Percentiles rank a stretch among this genome's conserved stretches.
phyloP scores from a whole-genome alignment of 2,888 invertebrate species.

The Orchestes rusci region DNA sequence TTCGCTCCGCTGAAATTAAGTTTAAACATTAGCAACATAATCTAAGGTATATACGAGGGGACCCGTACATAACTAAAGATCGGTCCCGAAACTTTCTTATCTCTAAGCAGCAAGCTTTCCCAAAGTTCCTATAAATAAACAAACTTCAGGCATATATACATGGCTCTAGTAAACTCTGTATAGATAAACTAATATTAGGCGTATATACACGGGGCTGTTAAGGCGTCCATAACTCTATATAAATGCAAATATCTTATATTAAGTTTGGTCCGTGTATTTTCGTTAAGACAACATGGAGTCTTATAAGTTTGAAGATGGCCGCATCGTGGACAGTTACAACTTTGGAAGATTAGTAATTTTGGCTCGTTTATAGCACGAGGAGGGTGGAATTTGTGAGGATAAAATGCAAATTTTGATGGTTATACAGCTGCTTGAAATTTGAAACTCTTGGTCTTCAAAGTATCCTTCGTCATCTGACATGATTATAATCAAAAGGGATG shows the following conservation, averaged over 20 bases:
- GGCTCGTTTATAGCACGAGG: too few species aligned
- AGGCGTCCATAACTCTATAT: constrained; percentile 43
- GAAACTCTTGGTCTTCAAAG: too few species aligned
- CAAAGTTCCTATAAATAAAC: constrained; percentile 38
- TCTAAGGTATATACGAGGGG: constrained; percentile 17
- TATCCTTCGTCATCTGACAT: too few species aligned
- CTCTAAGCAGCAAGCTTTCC: constrained; percentile 25
- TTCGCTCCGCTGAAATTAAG: constrained; percentile 11
- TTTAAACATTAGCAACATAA: constrained; percentile 14
- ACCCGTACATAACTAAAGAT: constrained; percentile 18
- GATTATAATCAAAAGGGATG: too few species aligned
- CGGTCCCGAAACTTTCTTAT: constrained; percentile 27
- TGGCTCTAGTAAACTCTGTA: constrained; percentile 41
- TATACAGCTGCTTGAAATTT: too few species aligned
- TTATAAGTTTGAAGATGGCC: constrained; percentile 14
- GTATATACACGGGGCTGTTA: constrained; percentile 35
- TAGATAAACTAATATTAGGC: constrained; percentile 45
- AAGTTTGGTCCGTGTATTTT: constrained; percentile 41
- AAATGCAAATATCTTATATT: constrained; percentile 46
- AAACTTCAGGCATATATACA: constrained; percentile 42
- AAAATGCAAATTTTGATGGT: too few species aligned
- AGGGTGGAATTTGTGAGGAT: too few species aligned
- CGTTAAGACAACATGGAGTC: constrained; percentile 39
- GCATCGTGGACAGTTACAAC: too few species aligned
- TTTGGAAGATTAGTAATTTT: constrained; percentile 4